A percentile compares a stretch with the other conserved stretches of the same genome.
Evolutionary conservation across 2,113 vertebrate genomes (phyloP).

Genomic region (Plotosus lineatus): DNA sequence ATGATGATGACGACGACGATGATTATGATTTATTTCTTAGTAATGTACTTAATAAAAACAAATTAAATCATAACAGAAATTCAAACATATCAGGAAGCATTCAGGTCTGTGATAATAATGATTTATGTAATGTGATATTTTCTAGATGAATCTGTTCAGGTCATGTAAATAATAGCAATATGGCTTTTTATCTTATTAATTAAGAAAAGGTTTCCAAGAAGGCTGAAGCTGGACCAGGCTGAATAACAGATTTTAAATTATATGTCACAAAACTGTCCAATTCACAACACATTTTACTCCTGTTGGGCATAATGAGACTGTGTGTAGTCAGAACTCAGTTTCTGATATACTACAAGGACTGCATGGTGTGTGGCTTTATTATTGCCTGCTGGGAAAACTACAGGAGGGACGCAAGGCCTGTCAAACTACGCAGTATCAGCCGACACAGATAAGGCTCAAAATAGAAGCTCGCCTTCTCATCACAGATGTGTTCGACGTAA

Average conservation of each 20-base stretch:
- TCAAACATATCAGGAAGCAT: not conserved
- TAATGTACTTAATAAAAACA: too few relatives aligned
- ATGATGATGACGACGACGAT: too few relatives aligned
- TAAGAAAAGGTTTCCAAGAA: not conserved
- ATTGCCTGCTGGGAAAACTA: conserved; percentile 24
- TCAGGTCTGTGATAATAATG: not conserved
- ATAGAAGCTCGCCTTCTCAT: conserved; percentile 33
- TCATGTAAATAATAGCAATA: not conserved
- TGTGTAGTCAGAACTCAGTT: not conserved
- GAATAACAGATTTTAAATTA: not conserved
- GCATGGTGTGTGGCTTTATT: not conserved
- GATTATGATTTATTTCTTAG: too few relatives aligned
- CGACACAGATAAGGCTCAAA: conserved; percentile 28
- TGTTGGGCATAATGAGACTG: not conserved
- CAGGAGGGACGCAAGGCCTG: conserved; percentile 12
- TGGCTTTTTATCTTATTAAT: not conserved
- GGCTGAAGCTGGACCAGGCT: not conserved
- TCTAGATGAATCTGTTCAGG: not conserved
- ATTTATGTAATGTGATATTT: not conserved
- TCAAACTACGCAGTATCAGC: conserved; percentile 24
- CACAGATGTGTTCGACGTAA: conserved; percentile 25
- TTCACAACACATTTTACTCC: not conserved
- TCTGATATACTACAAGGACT: not conserved
- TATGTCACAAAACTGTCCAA: not conserved
- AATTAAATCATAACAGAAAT: too few relatives aligned